phyloP scores from a whole-genome alignment of 2,888 invertebrate species.

The Polyommatus icarus region DNA sequence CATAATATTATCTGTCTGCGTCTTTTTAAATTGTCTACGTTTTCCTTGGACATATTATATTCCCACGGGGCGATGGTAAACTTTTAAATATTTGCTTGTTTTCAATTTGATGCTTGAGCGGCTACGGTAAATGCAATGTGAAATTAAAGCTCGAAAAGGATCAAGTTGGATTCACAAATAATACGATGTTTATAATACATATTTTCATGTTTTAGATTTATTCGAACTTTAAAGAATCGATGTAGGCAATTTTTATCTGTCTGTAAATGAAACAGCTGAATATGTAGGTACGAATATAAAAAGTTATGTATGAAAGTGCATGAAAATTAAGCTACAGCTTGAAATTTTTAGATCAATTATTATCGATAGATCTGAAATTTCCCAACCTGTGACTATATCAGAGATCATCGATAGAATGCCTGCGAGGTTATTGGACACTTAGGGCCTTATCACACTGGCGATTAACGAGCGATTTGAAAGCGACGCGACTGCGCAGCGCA shows the following conservation, averaged over 20 bases:
- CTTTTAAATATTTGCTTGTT: conserved; percentile 15
- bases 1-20: neutral
- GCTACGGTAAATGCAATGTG: neutral
- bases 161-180: neutral
- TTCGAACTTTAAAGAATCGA: too few relatives aligned
- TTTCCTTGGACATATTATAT: neutral
- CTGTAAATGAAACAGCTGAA: too few relatives aligned
- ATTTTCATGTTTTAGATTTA: too few relatives aligned
- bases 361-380: too few relatives aligned
- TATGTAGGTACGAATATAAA: too few relatives aligned
- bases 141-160: neutral
- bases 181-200: neutral
- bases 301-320: neutral
- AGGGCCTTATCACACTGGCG: too few relatives aligned
- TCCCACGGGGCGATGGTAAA: conserved; percentile 8
- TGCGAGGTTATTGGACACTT: too few relatives aligned
- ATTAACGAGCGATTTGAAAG: too few relatives aligned
- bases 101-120: neutral
- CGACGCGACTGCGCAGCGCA: too few relatives aligned
- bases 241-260: too few relatives aligned
- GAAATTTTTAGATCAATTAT: neutral
- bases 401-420: too few relatives aligned
- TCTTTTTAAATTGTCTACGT: neutral
- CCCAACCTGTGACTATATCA: too few relatives aligned
- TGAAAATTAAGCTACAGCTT: neutral